Evolutionary conservation across 35 echinoderm and acorn worm genomes (phyloP).

Genomic region (Chiridota heheva): DNA sequence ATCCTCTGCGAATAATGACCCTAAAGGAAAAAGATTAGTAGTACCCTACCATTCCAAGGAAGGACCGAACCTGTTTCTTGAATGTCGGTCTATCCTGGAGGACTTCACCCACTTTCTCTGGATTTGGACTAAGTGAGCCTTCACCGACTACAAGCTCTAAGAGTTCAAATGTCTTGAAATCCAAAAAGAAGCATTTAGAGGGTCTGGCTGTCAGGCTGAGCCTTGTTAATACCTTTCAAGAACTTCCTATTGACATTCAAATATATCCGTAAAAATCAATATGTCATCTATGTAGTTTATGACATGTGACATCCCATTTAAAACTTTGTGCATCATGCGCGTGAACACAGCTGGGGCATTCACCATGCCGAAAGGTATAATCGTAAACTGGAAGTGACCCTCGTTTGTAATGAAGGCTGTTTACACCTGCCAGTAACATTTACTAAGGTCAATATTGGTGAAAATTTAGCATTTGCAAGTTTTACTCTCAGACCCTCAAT

Average conservation of each 20-base stretch:
- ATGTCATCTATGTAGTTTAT: conserved; percentile 52
- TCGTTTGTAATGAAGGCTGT: conserved; percentile 46
- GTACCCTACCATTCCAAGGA: conserved; percentile 10
- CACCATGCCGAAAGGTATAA: conserved; percentile 34
- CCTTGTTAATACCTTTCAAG: conserved; percentile 10
- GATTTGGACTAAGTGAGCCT: conserved; percentile 12
- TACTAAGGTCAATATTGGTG: conserved; percentile 48
- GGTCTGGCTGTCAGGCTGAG: conserved; percentile 49
- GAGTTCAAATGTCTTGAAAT: conserved; percentile 19
- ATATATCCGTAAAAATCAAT: conserved; percentile 16
- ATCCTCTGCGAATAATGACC: too few relatives aligned
- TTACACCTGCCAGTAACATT: conserved; percentile 66
- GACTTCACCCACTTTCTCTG: conserved; percentile 1
- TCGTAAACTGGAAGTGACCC: conserved; percentile 43
- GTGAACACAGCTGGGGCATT: conserved; percentile 36
- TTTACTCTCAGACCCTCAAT: too few relatives aligned
- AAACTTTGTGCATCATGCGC: conserved; percentile 25
- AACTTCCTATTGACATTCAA: conserved; percentile 24
- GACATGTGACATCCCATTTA: conserved; percentile 20
- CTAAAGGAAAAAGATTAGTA: too few relatives aligned
- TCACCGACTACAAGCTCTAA: conserved; percentile 19
- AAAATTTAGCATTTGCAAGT: conserved; percentile 41
- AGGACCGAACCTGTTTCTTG: conserved; percentile 40
- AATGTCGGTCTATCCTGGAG: background rate
- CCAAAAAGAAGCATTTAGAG: conserved; percentile 44